phyloP scores from a whole-genome alignment of 1,140 invertebrate species.

The Steinernema khuongi region DNA sequence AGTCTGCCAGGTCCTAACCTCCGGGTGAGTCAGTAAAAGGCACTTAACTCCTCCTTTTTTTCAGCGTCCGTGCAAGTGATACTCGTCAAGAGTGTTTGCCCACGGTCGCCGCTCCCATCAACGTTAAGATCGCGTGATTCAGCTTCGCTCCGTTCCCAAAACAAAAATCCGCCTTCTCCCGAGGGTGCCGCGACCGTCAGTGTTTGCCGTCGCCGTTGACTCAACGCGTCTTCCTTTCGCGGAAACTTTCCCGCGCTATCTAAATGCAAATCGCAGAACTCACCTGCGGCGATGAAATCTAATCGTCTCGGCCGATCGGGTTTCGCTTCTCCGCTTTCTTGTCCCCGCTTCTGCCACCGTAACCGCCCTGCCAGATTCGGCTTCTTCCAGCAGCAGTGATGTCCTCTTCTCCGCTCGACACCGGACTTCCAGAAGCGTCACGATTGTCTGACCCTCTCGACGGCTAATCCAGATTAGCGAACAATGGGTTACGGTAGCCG shows the following conservation, averaged over 20 bases:
- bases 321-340: background rate
- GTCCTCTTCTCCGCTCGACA: background rate
- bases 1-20: too few relatives aligned
- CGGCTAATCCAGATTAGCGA: background rate
- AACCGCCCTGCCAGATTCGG: too few relatives aligned
- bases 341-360: constrained; percentile 1
- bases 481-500: background rate
- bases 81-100: background rate
- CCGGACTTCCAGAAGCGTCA: too few relatives aligned
- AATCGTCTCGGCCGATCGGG: background rate
- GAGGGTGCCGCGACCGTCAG: background rate
- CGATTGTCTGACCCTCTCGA: too few relatives aligned
- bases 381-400: too few relatives aligned
- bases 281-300: constrained; percentile 11
- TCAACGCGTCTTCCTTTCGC: background rate
- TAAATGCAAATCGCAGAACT: constrained; percentile 15
- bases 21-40: too few relatives aligned
- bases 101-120: background rate
- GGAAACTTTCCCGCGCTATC: background rate
- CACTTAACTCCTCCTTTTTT: background rate
- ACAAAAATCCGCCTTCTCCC: background rate
- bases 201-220: background rate
- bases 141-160: constrained; percentile 9
- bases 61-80: background rate
- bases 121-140: too few relatives aligned